phyloP scores from a whole-genome alignment of 2,797 vertebrate genomes.

The Helostoma temminkii region DNA sequence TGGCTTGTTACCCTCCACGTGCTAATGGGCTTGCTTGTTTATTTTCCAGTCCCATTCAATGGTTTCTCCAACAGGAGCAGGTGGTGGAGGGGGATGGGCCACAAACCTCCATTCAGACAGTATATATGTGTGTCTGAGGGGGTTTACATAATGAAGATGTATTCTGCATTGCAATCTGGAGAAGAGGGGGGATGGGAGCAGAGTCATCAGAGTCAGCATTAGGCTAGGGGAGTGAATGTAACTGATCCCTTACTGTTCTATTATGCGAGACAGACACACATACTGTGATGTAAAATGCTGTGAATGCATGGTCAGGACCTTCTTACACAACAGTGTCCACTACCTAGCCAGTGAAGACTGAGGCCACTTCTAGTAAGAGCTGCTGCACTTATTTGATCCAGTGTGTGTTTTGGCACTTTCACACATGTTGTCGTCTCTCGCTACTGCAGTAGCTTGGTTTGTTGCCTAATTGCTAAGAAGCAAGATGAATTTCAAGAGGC shows the following conservation, averaged over 20 bases:
- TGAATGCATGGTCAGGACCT: background rate
- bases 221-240: background rate
- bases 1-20: background rate
- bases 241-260: background rate
- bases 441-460: slow-evolving; percentile 29
- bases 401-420: slow-evolving; percentile 19
- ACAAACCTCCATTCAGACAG: background rate
- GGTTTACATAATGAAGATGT: slow-evolving; percentile 67
- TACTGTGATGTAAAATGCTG: background rate
- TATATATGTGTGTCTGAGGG: background rate
- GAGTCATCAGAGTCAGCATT: background rate
- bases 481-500: slow-evolving; percentile 56
- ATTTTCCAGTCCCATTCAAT: slow-evolving; percentile 33
- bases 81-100: slow-evolving; percentile 59
- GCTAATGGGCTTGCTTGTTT: slow-evolving; percentile 28
- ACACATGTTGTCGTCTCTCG: background rate
- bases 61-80: slow-evolving; percentile 39
- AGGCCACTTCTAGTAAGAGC: slow-evolving; percentile 27
- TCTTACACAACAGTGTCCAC: slow-evolving; percentile 18
- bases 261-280: slow-evolving; percentile 6
- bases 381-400: slow-evolving; percentile 7
- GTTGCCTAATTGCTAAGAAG: slow-evolving; percentile 44
- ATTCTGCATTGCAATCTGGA: slow-evolving; percentile 14
- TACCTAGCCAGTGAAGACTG: background rate
- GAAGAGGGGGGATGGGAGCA: slow-evolving; percentile 16